phyloP scores from a whole-genome alignment of 2,888 invertebrate species.

The Leptinotarsa rubiginosa region DNA sequence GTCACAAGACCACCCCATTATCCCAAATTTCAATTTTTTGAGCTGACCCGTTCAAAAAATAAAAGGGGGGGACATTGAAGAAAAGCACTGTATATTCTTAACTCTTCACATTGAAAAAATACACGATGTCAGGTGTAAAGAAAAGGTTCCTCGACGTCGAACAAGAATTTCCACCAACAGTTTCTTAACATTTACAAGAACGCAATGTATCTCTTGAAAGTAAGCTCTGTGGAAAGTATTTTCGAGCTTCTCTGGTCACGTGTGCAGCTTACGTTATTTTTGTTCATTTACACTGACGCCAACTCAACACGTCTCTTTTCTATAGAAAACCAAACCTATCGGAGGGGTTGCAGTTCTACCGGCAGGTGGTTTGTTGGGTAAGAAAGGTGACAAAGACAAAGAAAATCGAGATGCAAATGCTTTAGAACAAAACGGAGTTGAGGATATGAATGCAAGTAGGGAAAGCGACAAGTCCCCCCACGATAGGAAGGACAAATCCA shows the following conservation, averaged over 20 bases:
- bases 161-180: too few species aligned
- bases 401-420: slow-evolving; percentile 65
- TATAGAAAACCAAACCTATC: slow-evolving; percentile 70
- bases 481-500: slow-evolving; percentile 68
- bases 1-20: too few species aligned
- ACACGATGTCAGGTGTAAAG: too few species aligned
- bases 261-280: slow-evolving; percentile 11
- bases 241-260: slow-evolving; percentile 12
- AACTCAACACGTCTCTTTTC: slow-evolving; percentile 24
- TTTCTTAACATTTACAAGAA: neutral
- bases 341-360: slow-evolving; percentile 89
- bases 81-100: too few species aligned
- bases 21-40: too few species aligned
- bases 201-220: neutral
- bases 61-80: too few species aligned
- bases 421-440: slow-evolving; percentile 64
- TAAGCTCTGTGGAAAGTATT: neutral
- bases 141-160: too few species aligned
- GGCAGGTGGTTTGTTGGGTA: slow-evolving; percentile 72
- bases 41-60: too few species aligned
- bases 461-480: slow-evolving; percentile 65
- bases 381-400: slow-evolving; percentile 71
- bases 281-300: neutral
- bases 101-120: too few species aligned
- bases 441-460: slow-evolving; percentile 60